Base-by-base conservation (phyloP, 2,113 vertebrate species). In the Megalops atlanticus region DNA sequence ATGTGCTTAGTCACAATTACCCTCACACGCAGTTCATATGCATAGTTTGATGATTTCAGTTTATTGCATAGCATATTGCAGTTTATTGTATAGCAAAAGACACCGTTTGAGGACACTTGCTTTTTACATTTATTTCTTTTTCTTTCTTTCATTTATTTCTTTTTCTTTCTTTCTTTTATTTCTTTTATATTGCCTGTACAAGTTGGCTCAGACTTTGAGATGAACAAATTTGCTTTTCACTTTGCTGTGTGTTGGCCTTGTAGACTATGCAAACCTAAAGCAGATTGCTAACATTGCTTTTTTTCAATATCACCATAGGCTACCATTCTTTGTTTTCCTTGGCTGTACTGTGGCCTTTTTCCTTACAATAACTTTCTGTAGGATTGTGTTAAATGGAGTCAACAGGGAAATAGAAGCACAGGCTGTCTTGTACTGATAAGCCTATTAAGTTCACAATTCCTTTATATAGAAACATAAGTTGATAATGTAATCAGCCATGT, bases 81-180 rank as follows among this genome's bases (percentile, higher is more conserved):
- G n/a, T 11, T n/a, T 10, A 27, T 58, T 58, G 52, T 58, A 58
- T 18, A 58, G 4, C 49, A 54, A 54, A 21, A 11, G 58, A 64
- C 58, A 64, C 4, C 12, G n/a, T 64, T 64, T 64, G 24, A 64
- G 58, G 58, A 8, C 58, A 58, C 58, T 64, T 64, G 3, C 58
- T 64, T 64, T 64, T 64, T 64, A 64, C 31, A 64, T 64, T 31
- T n/a, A n/a, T n/a, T n/a, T n/a, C n/a, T n/a, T n/a, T n/a, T n/a
- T n/a, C n/a, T n/a, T n/a, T n/a, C n/a, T n/a, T n/a, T n/a, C n/a
- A n/a, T n/a, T n/a, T n/a, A n/a, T n/a, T n/a, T n/a, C n/a, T n/a
- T n/a, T n/a, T n/a, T n/a, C n/a, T n/a, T n/a, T n/a, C n/a, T n/a
- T n/a, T n/a, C n/a, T n/a, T n/a, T n/a, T n/a, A n/a, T n/a, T 1